Base-by-base conservation (phyloP, 2,797 vertebrate genomes). In the Falco berigora region DNA sequence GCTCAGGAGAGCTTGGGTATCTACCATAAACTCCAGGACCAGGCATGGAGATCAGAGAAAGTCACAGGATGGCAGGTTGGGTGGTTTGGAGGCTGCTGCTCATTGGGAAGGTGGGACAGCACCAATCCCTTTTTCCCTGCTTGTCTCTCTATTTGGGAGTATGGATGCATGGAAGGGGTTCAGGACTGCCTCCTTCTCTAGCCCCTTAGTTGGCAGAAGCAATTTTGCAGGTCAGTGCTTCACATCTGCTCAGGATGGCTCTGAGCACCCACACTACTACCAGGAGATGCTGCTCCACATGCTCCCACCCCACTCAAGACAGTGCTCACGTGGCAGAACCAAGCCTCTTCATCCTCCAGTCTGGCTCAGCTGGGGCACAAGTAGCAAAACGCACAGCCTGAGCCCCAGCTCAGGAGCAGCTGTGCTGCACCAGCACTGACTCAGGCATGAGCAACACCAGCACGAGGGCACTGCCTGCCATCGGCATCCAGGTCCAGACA, bases 381-480 rank as follows among this genome's bases (percentile, higher is more conserved):
- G 44, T 81, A 59, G n/a, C 5, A 1, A 86, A 44, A 59, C 50
- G 61, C 71, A 61, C 0, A 0, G 28, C 58, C 62, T 42, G 74
- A 72, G 20, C 49, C 53, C 12, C 63, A 36, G 66, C 64, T 53
- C 10, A 2, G 52, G 53, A 80, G 81, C 90, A 95, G 85, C 72
- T 30, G 34, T 32, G 77, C 90, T 50, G 67, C 77, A 59, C 72
- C 72, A 92, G 53, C 7, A 25, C 95, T 97, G 93, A 97, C 82
- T 96, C 91, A 95, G 84, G 89, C 17, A 0, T 91, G 84, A 95
- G 88, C 92, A 89, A 68, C 78, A 67, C 27, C 44, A 18, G 67
- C 20, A 4, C 3, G 11, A 94, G 84, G 91, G 84, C 89, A 96
- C 47, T 2, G 4, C 81, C 92, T 94, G 87, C 89, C 91, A 53